These are phyloP conservation scores for Amphilophus citrinellus DNA, from an alignment of 2,113 vertebrate species.

Conservation along the genomic window DNA sequence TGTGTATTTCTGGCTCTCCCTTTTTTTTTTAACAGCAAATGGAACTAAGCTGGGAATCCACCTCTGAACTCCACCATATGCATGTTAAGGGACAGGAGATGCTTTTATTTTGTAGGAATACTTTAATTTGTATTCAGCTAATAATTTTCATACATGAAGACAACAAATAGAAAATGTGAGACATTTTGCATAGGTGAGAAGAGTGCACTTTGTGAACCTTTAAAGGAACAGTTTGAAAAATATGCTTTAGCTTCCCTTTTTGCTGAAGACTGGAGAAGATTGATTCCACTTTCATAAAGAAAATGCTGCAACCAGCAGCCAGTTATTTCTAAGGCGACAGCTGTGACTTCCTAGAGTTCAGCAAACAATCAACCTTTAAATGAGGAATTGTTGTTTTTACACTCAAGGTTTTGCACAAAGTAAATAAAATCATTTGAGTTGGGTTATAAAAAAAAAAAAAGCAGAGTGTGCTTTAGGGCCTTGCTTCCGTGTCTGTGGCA, in stretches of 20 bases:
- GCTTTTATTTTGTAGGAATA: too few relatives aligned
- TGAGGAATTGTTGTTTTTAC: background rate
- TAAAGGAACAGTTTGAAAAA: background rate
- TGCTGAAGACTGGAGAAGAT: background rate
- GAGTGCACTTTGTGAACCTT: too few relatives aligned
- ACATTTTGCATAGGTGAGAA: too few relatives aligned
- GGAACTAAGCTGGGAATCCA: slow-evolving; percentile 8
- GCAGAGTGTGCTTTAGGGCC: background rate
- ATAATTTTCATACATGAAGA: too few relatives aligned
- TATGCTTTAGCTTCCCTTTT: background rate
- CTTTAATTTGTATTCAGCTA: too few relatives aligned
- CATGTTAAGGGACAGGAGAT: too few relatives aligned
- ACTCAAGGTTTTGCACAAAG: background rate
- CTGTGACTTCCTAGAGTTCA: background rate
- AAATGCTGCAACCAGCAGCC: background rate
- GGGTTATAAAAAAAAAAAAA: too few relatives aligned
- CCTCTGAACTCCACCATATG: background rate
- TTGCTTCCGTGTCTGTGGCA: background rate
- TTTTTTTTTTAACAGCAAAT: background rate
- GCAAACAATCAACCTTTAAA: background rate
- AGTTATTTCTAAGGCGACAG: background rate
- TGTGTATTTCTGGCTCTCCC: slow-evolving; percentile 63
- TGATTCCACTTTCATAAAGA: background rate
- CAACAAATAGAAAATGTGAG: too few relatives aligned
- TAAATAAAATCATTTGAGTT: background rate